Conservation (phyloP, 2,113 vertebrate species). For the Callopanchax toddi region DNA sequence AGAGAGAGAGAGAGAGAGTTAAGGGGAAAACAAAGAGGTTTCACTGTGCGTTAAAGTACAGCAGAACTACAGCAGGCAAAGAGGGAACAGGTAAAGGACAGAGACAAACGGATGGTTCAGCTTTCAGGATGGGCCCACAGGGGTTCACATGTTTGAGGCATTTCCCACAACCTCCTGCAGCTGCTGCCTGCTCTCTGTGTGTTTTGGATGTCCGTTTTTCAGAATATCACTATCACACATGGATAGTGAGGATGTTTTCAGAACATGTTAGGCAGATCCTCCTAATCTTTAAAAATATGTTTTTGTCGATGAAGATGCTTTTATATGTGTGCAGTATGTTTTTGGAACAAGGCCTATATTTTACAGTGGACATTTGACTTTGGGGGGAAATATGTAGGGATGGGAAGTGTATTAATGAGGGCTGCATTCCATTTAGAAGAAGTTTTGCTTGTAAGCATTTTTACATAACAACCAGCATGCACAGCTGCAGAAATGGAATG, state of each 20-base stretch:
- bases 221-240: background rate
- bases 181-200: background rate
- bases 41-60: constrained; percentile 1
- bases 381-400: no score
- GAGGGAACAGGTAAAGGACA: constrained; percentile 2
- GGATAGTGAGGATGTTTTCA: background rate
- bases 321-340: no score
- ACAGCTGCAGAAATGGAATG: no score
- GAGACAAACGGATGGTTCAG: constrained; percentile 28
- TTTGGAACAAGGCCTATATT: no score
- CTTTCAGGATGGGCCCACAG: constrained; percentile 20
- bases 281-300: no score
- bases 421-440: no score
- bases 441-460: no score
- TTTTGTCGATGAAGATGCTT: no score
- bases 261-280: background rate
- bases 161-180: constrained; percentile 44
- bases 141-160: constrained; percentile 23
- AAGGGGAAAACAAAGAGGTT: constrained; percentile 6
- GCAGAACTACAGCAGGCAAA: background rate
- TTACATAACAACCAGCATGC: no score
- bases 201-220: constrained; percentile 11
- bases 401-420: no score
- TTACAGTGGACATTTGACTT: no score
- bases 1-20: constrained; percentile 1